Evolutionary conservation across 35 echinoderm and acorn worm species (phyloP).

Genomic region (Antedon bifida): DNA sequence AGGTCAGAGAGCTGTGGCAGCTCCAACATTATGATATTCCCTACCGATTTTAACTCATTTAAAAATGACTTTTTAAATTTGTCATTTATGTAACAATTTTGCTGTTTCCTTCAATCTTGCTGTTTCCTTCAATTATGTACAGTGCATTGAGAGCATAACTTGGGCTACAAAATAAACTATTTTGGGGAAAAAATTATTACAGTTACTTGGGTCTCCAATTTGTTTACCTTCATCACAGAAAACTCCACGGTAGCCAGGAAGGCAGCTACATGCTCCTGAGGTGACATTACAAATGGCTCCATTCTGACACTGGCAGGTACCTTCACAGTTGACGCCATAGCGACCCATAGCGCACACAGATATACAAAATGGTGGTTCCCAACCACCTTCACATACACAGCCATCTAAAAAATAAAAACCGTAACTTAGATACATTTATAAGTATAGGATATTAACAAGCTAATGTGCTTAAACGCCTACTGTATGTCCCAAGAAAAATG

Average conservation of each 20-base stretch:
- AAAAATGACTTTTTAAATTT: too few species aligned
- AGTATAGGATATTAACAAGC: not conserved
- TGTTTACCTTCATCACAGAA: conserved; percentile 47
- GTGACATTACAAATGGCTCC: conserved; percentile 55
- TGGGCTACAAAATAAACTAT: too few species aligned
- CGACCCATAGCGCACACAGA: conserved; percentile 26
- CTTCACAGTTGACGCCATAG: conserved; percentile 55
- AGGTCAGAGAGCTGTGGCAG: too few species aligned
- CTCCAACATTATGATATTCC: too few species aligned
- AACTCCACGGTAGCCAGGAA: conserved; percentile 58
- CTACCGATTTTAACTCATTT: too few species aligned
- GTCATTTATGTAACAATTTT: too few species aligned
- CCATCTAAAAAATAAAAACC: conserved; percentile 36
- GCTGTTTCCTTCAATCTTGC: too few species aligned
- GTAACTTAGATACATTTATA: not conserved
- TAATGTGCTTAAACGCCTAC: conserved; percentile 3
- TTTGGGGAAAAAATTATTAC: not conserved
- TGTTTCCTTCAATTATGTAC: too few species aligned
- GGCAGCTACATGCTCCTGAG: conserved; percentile 59
- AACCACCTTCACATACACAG: conserved; percentile 56
- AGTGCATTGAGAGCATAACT: too few species aligned
- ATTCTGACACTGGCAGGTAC: conserved; percentile 49
- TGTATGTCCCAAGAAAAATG: not conserved
- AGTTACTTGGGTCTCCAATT: not conserved
- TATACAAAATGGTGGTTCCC: conserved; percentile 42